Evolutionary conservation across 2,888 invertebrate species (phyloP).

Genomic region (Patella caerulea): DNA sequence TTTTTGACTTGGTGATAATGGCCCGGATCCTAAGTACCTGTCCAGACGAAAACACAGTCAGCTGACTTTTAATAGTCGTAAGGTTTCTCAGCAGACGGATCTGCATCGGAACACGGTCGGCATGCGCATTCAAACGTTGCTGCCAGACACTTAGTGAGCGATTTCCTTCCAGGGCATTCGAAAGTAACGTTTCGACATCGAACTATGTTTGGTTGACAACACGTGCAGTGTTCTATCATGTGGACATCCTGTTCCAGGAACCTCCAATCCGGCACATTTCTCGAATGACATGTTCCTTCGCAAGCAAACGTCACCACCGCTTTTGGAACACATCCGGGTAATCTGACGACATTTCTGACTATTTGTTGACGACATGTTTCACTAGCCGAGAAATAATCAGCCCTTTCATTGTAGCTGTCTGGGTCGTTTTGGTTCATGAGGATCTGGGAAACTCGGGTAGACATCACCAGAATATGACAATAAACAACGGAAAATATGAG

Average conservation of each 20-base stretch:
- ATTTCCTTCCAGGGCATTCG: conserved; percentile 26
- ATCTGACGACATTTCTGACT: conserved; percentile 2
- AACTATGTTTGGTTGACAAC: conserved; percentile 35
- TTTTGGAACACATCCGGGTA: conserved; percentile 33
- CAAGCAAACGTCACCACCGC: conserved; percentile 29
- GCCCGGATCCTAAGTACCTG: too few relatives aligned
- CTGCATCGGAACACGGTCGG: conserved; percentile 38
- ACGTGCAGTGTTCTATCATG: conserved; percentile 39
- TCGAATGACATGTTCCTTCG: conserved; percentile 38
- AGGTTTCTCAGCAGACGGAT: conserved; percentile 32
- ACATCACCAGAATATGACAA: too few relatives aligned
- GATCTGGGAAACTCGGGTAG: too few relatives aligned
- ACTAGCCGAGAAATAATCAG: conserved; percentile 18
- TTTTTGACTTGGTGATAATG: too few relatives aligned
- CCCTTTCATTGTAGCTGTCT: conserved; percentile 22
- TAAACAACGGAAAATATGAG: too few relatives aligned
- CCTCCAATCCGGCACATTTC: conserved; percentile 40
- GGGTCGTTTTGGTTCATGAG: conserved; percentile 3
- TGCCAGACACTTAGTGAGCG: conserved; percentile 8
- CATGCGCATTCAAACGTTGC: conserved; percentile 38
- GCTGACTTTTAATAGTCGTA: conserved; percentile 26
- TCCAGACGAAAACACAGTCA: too few relatives aligned
- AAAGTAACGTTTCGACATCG: conserved; percentile 23
- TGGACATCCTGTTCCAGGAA: conserved; percentile 27
- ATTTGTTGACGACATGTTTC: conserved; percentile 28